Conservation (phyloP, 2,888 invertebrate species). For the Orthonychiurus folsomi region DNA sequence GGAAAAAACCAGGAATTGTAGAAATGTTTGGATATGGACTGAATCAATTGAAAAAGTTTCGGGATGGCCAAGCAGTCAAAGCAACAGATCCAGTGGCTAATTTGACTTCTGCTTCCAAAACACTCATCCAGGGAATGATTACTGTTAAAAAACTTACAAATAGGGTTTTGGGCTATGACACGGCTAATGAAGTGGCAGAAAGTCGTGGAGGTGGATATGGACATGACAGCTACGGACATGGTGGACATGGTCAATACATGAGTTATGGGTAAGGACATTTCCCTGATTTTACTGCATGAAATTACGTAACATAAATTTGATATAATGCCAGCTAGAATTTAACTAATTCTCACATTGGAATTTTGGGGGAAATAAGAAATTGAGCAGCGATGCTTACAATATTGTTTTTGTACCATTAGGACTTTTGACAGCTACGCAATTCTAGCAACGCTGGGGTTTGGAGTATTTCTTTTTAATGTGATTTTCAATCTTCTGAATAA, state of each 20-base stretch:
- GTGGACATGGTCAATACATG: conserved; percentile 28
- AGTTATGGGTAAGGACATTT: conserved; percentile 36
- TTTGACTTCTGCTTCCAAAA: conserved; percentile 34
- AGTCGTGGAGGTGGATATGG: conserved; percentile 37
- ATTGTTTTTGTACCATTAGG: too few species aligned
- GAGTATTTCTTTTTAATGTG: conserved; percentile 41
- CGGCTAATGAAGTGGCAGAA: conserved; percentile 33
- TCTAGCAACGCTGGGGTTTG: conserved; percentile 41
- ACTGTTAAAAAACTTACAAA: conserved; percentile 39
- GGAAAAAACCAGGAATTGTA: conserved; percentile 36
- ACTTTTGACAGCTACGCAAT: conserved; percentile 41
- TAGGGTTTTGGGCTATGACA: conserved; percentile 38
- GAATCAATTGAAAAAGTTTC: conserved; percentile 37
- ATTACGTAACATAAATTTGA: neutral
- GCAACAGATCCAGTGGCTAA: conserved; percentile 33
- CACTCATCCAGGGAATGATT: conserved; percentile 39
- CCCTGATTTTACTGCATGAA: conserved; percentile 8
- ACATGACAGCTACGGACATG: conserved; percentile 30
- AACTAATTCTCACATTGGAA: too few species aligned
- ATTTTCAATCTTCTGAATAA: conserved; percentile 41
- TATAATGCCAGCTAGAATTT: neutral
- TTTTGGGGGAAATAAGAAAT: too few species aligned
- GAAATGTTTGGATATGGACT: conserved; percentile 40
- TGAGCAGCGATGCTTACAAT: too few species aligned
- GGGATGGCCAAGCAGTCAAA: conserved; percentile 36